Evolutionary conservation across 2,888 invertebrate species (phyloP), one percentile per base, ranked within the genome.

Genomic region (Polyommatus iphigenia): DNA sequence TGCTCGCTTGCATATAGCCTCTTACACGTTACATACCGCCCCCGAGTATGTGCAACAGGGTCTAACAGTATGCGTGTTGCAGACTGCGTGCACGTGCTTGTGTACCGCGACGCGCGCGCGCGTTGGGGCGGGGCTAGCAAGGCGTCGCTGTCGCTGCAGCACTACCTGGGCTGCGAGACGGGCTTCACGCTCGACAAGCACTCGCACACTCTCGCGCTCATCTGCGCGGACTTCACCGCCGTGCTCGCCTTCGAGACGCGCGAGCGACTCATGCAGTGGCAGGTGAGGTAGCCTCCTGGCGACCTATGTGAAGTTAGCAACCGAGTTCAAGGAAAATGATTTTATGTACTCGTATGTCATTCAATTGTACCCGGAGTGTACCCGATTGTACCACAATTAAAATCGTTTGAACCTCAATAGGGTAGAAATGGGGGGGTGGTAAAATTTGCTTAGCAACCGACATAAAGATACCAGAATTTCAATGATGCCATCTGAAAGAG

Each of bases 181-280:
- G 97, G 97, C 82, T 98, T 98, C 92, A 97, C 97, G 79, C 95
- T 98, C 85, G 98, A 98, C 94, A 98, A 98, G 91, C 98, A 98
- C 93, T 97, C 97, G 80, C 96, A 98, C 92, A 98, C 98, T 76
- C 96, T 98, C 85, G 98, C 98, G 82, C 96, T 98, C 83, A 95
- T 98, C 82, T 98, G 98, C 89, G 96, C 97, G 84, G 98, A 98
- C 89, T 96, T 97, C 81, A 96, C 96, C 78, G 97, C 97, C 73
- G 96, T 98, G 62, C 95, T 98, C 81, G 98, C 98, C 29, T 98
- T 98, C 89, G 98, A 98, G 89, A 97, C 97, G 79, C 94, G 98
- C 81, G 98, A 98, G 91, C 94, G 97, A 57, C 95, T 98, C 83
- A 97, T 98, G 87, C 97, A 98, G 91, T 98, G 98, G 98, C 98